Evolutionary conservation across 1,140 invertebrate species (phyloP), one percentile per base, ranked within the genome.

Genomic region (Lepidotrigona ventralis): DNA sequence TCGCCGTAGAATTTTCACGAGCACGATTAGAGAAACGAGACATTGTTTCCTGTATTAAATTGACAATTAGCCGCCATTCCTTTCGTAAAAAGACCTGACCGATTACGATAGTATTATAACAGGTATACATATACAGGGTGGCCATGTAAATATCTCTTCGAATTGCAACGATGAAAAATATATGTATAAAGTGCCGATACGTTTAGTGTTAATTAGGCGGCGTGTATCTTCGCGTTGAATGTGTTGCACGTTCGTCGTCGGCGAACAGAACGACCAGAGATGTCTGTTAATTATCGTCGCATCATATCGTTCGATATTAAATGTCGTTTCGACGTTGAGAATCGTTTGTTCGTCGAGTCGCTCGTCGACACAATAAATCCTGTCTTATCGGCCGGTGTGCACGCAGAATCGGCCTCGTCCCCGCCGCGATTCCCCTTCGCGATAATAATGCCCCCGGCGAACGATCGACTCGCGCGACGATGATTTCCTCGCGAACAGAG

Each of bases 371-470:
- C 79, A 39, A 81, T 81, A 81, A 81, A 81, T 81, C 53, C 53
- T 11, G 63, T 68, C 80, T 81, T 81, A 81, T 81, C 79, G 60
- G 58, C 6, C 26, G 17, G n/a, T 21, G 60, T 26, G 60, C 79
- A 81, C 79, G 79, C 60, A 63, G 79, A 74, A 81, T 68, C 51
- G 39, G 39, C 39, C 60, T 46, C 29, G 70, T 68, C 72, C 29
- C 33, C 56, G 63, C 51, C 53, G 46, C 51, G 80, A 81, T 81
- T 58, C 56, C 80, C 72, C 72, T 81, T 51, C 33, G 63, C 33
- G 80, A 81, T 81, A 81, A 81, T 81, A 81, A 56, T 53, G 64
- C 19, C 56, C 19, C 56, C n/a, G 77, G n/a, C 17, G 58, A 81
- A 68, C 72, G 78, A 80, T 80, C 78, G 68, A 21, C 71, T 8